Base-by-base conservation (phyloP, 2,797 vertebrate genomes). In the Parauchenoglanis punctatus region DNA sequence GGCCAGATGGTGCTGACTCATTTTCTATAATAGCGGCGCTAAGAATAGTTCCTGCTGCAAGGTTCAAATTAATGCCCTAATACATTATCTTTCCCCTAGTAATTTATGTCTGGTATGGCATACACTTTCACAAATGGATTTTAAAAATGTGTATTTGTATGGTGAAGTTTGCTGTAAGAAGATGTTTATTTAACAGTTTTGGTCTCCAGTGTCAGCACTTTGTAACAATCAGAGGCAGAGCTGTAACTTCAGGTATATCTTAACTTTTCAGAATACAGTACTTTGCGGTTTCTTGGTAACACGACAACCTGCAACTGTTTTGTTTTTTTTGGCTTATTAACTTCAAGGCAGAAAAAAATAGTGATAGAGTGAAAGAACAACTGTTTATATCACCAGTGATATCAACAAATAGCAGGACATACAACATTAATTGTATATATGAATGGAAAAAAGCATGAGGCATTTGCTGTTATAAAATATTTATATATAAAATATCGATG, bases 21-120 rank as follows among this genome's bases (percentile, higher is more conserved):
- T 28, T 46, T 81, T 59, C 31, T 35, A 59, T 58, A 80, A 80
- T 59, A 80, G 54, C 2, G 31, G 54, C 28, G 59, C 28, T 12
- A 52, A 58, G 15, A 80, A 44, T 59, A 80, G 77, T 25, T 80
- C 18, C 77, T 35, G 76, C 76, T 58, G 31, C 28, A 35, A 78
- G 17, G 52, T 31, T 56, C n/a, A 35, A 35, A 58, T 35, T 58
- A 80, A 11, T 80, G 76, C 28, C 58, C 1, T 80, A 58, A 58
- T 78, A 4, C 0, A 17, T 17, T 54, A 77, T 54, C 12, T 2
- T n/a, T 52, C 52, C 46, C 52, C 44, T n/a, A 49, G 25, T 54
- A n/a, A 46, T 49, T 49, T 49, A 49, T 4, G 10, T 8, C 49
- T 23, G 35, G 28, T 73, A 73, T 46, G 40, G 40, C n/a, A 77